These are phyloP conservation scores for Lasiommata megera DNA, from an alignment of 2,888 invertebrate species.

Conservation along the genomic window DNA sequence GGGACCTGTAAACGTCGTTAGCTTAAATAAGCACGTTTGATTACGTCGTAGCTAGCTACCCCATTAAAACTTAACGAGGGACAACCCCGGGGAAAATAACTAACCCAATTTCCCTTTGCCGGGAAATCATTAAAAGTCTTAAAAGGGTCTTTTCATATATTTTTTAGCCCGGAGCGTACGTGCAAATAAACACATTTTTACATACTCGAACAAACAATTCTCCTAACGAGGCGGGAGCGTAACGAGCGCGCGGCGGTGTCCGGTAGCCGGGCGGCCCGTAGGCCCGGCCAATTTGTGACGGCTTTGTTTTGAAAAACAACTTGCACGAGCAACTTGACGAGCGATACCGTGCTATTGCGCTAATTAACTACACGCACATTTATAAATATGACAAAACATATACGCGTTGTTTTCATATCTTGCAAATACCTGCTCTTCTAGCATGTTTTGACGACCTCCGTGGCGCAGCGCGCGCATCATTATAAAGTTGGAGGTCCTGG, in stretches of 20 bases:
- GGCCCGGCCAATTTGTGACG: constrained; percentile 17
- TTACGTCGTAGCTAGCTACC: constrained; percentile 79
- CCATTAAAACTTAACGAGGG: constrained; percentile 82
- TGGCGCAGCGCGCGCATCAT: too few species aligned
- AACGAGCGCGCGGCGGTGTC: constrained; percentile 61
- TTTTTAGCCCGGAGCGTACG: constrained; percentile 78
- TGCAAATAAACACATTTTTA: constrained; percentile 82
- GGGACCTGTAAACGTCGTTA: constrained; percentile 73
- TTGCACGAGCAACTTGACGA: constrained; percentile 9
- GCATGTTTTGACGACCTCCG: too few species aligned
- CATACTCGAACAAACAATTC: constrained; percentile 82
- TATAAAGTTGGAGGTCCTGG: too few species aligned
- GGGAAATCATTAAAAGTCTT: constrained; percentile 82
- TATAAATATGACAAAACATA: too few species aligned
- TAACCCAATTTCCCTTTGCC: constrained; percentile 82
- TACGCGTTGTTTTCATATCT: too few species aligned
- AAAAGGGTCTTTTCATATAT: constrained; percentile 80
- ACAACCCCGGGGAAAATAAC: constrained; percentile 80
- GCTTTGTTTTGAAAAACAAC: constrained; percentile 17
- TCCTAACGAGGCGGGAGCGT: constrained; percentile 76
- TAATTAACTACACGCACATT: constrained; percentile 4
- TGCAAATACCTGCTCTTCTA: too few species aligned
- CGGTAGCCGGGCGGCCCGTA: constrained; percentile 28
- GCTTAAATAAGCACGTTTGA: constrained; percentile 80
- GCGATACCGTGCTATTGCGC: not conserved